phyloP scores from a whole-genome alignment of 2,888 invertebrate genomes.

The Agapostemon virescens region DNA sequence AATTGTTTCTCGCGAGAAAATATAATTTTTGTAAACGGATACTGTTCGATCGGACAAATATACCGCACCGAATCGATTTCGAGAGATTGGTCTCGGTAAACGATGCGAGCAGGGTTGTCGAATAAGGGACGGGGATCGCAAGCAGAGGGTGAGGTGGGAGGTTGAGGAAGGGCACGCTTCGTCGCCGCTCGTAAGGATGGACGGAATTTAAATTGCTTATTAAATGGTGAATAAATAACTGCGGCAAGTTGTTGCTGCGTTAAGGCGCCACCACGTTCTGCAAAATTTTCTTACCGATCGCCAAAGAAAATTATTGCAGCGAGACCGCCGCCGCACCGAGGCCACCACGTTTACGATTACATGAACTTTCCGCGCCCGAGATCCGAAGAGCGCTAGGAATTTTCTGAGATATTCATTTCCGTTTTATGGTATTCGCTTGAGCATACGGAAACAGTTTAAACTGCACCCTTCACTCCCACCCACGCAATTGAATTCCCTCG shows the following conservation, averaged over 20 bases:
- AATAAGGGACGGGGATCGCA: constrained; percentile 30
- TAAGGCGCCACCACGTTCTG: constrained; percentile 39
- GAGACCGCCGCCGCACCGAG: neutral
- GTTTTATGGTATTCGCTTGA: constrained; percentile 26
- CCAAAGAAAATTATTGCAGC: constrained; percentile 24
- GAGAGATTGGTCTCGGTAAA: constrained; percentile 69
- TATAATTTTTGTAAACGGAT: neutral
- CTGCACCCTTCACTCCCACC: neutral
- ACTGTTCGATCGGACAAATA: neutral
- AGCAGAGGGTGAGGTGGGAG: constrained; percentile 25
- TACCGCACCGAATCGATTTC: constrained; percentile 69
- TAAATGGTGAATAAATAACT: constrained; percentile 78
- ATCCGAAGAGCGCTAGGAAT: constrained; percentile 11
- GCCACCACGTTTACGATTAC: neutral
- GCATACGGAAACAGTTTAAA: constrained; percentile 11
- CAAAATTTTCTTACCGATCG: constrained; percentile 50
- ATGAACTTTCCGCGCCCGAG: neutral
- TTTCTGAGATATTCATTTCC: constrained; percentile 9
- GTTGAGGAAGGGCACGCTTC: constrained; percentile 40
- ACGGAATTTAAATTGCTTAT: constrained; percentile 80
- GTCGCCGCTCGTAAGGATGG: constrained; percentile 69
- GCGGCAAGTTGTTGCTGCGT: constrained; percentile 59
- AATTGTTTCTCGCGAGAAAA: neutral
- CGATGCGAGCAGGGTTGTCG: constrained; percentile 38
- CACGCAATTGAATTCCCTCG: constrained; percentile 4